phyloP scores from a whole-genome alignment of 2,113 vertebrate species.

The Oryzias curvinotus region DNA sequence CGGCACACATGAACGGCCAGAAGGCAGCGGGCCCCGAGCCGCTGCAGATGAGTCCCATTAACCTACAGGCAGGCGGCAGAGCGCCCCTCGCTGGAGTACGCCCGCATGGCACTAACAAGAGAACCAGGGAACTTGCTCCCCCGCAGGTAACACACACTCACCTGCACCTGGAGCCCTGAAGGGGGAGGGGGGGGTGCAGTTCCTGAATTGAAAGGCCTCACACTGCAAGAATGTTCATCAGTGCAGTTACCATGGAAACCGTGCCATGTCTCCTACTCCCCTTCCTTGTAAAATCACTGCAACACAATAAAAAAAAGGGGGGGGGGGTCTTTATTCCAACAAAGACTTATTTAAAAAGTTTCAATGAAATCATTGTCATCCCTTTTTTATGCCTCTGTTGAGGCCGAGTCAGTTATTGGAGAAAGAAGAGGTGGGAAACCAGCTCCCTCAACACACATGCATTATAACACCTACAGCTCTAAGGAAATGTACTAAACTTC shows the following conservation, averaged over 20 bases:
- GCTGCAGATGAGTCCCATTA: slow-evolving; percentile 79
- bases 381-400: not conserved
- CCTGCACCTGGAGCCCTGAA: not conserved
- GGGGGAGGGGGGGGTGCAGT: not conserved
- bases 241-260: slow-evolving; percentile 86
- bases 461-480: too few relatives aligned
- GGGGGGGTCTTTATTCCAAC: not conserved
- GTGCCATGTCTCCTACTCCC: slow-evolving; percentile 61
- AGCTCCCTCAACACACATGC: too few relatives aligned
- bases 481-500: too few relatives aligned
- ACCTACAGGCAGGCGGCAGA: slow-evolving; percentile 77
- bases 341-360: not conserved
- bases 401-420: too few relatives aligned
- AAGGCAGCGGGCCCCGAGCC: slow-evolving; percentile 72
- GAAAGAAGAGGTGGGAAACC: too few relatives aligned
- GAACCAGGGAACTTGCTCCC: slow-evolving; percentile 65
- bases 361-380: not conserved
- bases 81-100: slow-evolving; percentile 46
- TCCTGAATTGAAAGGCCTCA: slow-evolving; percentile 79
- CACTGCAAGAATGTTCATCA: slow-evolving; percentile 84
- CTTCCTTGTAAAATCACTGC: too few relatives aligned
- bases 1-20: slow-evolving; percentile 83
- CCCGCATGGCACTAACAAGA: slow-evolving; percentile 68
- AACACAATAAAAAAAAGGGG: slow-evolving; percentile 63
- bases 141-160: slow-evolving; percentile 68